Conservation (phyloP, 2,888 invertebrate genomes). For the Scaptomyza caliginosa region DNA sequence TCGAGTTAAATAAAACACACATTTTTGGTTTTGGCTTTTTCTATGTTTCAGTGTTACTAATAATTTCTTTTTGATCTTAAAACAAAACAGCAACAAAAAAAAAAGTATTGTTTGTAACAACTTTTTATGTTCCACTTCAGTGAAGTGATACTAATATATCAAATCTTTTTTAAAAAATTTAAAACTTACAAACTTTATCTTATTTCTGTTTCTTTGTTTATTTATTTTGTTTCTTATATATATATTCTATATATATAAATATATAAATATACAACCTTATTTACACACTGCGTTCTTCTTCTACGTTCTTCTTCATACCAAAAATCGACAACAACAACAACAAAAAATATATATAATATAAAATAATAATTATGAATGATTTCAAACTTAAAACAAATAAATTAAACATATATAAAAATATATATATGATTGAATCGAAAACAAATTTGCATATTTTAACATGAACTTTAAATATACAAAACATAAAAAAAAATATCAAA, state of each 20-base stretch:
- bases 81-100: not conserved
- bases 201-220: constrained; percentile 55
- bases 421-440: constrained; percentile 56
- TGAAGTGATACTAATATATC: constrained; percentile 44
- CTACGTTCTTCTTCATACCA: constrained; percentile 76
- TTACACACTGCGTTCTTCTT: constrained; percentile 76
- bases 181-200: constrained; percentile 56
- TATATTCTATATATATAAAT: constrained; percentile 52
- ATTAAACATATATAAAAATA: constrained; percentile 26
- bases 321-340: constrained; percentile 64
- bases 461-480: constrained; percentile 62
- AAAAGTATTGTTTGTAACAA: constrained; percentile 34
- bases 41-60: constrained; percentile 40
- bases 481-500: constrained; percentile 19
- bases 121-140: constrained; percentile 32
- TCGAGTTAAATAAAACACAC: constrained; percentile 23
- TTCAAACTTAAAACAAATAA: constrained; percentile 15
- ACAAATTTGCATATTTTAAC: constrained; percentile 69
- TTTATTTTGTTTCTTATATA: constrained; percentile 33
- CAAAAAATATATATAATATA: constrained; percentile 28
- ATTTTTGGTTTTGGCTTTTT: constrained; percentile 47
- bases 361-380: constrained; percentile 19
- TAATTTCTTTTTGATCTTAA: constrained; percentile 19
- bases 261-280: constrained; percentile 64
- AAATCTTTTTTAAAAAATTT: constrained; percentile 22